Conservation (phyloP, 2,888 invertebrate genomes). For the Andrena hattorfiana region DNA sequence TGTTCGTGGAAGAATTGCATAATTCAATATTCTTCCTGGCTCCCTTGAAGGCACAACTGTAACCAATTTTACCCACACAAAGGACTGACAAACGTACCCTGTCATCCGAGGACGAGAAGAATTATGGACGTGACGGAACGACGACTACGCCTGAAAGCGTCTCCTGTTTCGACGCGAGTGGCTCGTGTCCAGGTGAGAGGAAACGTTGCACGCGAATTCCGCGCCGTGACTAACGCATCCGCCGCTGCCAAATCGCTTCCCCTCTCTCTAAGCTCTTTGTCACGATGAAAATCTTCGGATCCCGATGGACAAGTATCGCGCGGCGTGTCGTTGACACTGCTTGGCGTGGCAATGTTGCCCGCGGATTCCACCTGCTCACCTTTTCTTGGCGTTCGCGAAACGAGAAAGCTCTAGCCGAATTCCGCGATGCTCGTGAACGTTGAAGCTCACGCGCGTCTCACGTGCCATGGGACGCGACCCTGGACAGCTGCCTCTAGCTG, state of each 20-base stretch:
- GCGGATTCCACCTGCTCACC: not conserved
- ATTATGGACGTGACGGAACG: not conserved
- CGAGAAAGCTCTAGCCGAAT: not conserved
- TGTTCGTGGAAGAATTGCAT: too few relatives aligned
- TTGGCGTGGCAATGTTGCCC: not conserved
- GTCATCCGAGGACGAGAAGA: not conserved
- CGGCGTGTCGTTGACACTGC: slow-evolving; percentile 59
- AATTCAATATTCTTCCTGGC: too few relatives aligned
- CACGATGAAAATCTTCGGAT: slow-evolving; percentile 31
- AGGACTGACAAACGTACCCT: too few relatives aligned
- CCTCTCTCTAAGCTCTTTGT: not conserved
- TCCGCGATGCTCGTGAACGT: not conserved
- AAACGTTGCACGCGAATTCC: slow-evolving; percentile 34
- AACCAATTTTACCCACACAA: too few relatives aligned
- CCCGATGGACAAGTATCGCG: slow-evolving; percentile 21
- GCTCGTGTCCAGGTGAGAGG: slow-evolving; percentile 51
- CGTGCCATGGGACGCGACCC: slow-evolving; percentile 1
- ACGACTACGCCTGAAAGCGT: not conserved
- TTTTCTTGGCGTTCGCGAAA: slow-evolving; percentile 16
- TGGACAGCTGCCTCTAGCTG: not conserved
- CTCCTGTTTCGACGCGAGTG: slow-evolving; percentile 43
- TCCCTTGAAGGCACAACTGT: too few relatives aligned
- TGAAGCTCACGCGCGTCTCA: slow-evolving; percentile 9
- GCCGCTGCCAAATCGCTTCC: slow-evolving; percentile 39
- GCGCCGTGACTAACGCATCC: slow-evolving; percentile 49